Base-by-base conservation (phyloP, 1,140 invertebrate genomes). In the Rhysida immarginata region DNA sequence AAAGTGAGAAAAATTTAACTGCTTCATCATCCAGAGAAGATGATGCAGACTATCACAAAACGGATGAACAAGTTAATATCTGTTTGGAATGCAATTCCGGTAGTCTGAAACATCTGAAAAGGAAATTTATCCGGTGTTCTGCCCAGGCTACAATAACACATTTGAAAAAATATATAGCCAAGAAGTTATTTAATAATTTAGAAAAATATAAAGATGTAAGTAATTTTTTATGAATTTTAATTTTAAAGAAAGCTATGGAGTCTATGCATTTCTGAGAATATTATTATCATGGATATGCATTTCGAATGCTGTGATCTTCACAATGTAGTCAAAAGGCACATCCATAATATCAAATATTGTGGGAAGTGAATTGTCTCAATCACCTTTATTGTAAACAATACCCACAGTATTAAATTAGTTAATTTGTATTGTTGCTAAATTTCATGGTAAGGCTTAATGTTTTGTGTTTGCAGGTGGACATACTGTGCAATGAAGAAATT, bases 401-500 rank as follows among this genome's bases (percentile, higher is more conserved):
- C n/a, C n/a, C n/a, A n/a, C n/a, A n/a, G n/a, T n/a, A n/a, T n/a
- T n/a, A n/a, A n/a, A n/a, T n/a, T n/a, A n/a, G n/a, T n/a, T n/a
- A n/a, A n/a, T n/a, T n/a, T n/a, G n/a, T n/a, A n/a, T n/a, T n/a
- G n/a, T n/a, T n/a, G n/a, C n/a, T n/a, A n/a, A n/a, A n/a, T n/a
- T n/a, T n/a, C n/a, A n/a, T n/a, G n/a, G n/a, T n/a, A n/a, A n/a
- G n/a, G n/a, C n/a, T n/a, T n/a, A n/a, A n/a, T n/a, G n/a, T n/a
- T n/a, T n/a, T n/a, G n/a, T n/a, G n/a, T n/a, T 75, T 75, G 51
- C 73, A 92, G 85, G 88, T 97, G 71, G 96, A 99, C 74, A 94
- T 99, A 67, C 77, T 97, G 66, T 99, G 95, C 75, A 97, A 98
- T 77, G 87, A 97, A 69, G 94, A 99, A 77, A 76, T 98, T 58